Conservation (phyloP, 2,888 invertebrate species). For the Sminthurinus aureus region DNA sequence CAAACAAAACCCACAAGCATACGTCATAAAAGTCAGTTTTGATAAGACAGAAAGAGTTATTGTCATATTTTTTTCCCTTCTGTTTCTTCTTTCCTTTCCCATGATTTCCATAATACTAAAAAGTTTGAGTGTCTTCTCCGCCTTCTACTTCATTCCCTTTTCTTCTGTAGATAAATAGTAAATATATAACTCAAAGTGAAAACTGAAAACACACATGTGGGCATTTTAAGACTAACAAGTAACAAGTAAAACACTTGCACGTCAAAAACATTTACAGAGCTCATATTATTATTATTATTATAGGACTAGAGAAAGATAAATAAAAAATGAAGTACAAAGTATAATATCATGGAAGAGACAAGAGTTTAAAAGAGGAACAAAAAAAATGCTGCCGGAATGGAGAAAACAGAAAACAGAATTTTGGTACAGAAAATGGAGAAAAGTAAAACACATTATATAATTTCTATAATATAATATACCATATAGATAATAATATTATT, state of each 20-base stretch:
- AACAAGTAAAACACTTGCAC: neutral
- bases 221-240: slow-evolving; percentile 12
- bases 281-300: too few relatives aligned
- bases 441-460: neutral
- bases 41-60: slow-evolving; percentile 33
- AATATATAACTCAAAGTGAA: neutral
- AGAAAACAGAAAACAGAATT: slow-evolving; percentile 4
- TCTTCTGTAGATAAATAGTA: neutral
- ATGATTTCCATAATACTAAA: neutral
- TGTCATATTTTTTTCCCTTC: neutral
- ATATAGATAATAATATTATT: too few relatives aligned
- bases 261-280: too few relatives aligned
- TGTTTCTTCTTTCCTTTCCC: neutral
- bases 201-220: slow-evolving; percentile 3
- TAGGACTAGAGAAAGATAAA: too few relatives aligned
- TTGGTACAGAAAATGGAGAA: neutral
- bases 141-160: neutral
- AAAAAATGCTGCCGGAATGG: neutral
- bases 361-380: neutral
- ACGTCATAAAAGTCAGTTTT: slow-evolving; percentile 12
- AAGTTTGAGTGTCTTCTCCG: neutral
- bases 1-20: slow-evolving; percentile 8
- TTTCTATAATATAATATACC: neutral
- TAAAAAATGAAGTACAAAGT: too few relatives aligned
- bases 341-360: neutral